Percentiles rank a stretch among this genome's conserved stretches.
Evolutionary conservation across 30 jellyfish, hydroid and myxozoan genomes (phyloP).

Genomic region (Hydractinia echinata): DNA sequence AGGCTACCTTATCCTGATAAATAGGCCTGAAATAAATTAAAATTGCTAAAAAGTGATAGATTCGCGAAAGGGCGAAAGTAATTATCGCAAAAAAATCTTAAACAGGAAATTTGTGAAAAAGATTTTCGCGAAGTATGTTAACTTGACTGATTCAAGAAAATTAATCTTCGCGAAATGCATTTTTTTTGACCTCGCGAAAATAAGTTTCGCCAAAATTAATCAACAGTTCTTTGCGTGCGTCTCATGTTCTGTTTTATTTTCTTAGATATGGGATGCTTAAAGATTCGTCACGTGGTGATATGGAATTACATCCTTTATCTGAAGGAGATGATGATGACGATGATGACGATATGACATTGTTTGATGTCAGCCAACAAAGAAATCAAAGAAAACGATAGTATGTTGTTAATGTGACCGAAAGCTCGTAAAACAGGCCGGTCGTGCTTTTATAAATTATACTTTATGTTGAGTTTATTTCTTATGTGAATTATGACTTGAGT

Average conservation of each 20-base stretch:
- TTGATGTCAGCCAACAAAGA: conserved; percentile 63
- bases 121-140: background rate
- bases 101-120: background rate
- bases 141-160: background rate
- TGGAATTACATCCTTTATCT: conserved; percentile 87
- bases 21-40: too few species aligned
- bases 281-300: conserved; percentile 42
- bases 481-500: too few species aligned
- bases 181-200: background rate
- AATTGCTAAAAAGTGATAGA: too few species aligned
- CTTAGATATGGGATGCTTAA: conserved; percentile 64
- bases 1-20: too few species aligned
- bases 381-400: conserved; percentile 26
- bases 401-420: too few species aligned
- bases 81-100: background rate
- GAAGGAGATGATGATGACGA: conserved; percentile 87
- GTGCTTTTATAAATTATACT: too few species aligned
- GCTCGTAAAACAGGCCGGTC: too few species aligned
- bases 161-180: background rate
- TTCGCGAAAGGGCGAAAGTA: too few species aligned
- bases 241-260: background rate
- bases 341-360: conserved; percentile 72
- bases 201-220: background rate
- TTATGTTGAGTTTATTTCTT: too few species aligned
- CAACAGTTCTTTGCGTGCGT: background rate